These are phyloP conservation scores for Idaea aversata DNA, from an alignment of 2,888 invertebrate genomes.

Conservation along the genomic window DNA sequence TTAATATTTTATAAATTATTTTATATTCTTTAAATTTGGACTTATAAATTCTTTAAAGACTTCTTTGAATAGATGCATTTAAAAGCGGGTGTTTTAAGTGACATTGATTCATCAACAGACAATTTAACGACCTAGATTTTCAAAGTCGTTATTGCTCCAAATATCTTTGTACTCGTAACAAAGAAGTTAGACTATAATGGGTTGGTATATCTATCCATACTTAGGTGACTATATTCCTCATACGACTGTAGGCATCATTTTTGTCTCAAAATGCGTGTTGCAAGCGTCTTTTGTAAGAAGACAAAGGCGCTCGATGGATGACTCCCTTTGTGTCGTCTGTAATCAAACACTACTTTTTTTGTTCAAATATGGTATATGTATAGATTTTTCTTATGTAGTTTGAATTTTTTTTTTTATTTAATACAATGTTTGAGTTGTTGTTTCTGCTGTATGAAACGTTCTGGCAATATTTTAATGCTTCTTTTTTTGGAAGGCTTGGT, in stretches of 20 bases:
- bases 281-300: constrained; percentile 34
- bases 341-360: constrained; percentile 53
- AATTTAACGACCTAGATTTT: neutral
- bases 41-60: too few relatives aligned
- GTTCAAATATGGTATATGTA: constrained; percentile 31
- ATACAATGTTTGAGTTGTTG: neutral
- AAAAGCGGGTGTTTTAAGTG: too few relatives aligned
- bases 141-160: neutral
- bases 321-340: constrained; percentile 50
- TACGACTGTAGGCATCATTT: constrained; percentile 30
- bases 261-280: constrained; percentile 33
- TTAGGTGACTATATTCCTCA: neutral
- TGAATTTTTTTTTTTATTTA: neutral
- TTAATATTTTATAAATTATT: too few relatives aligned
- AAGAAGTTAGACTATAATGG: neutral
- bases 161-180: neutral
- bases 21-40: too few relatives aligned
- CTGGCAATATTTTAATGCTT: neutral
- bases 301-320: constrained; percentile 54
- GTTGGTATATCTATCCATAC: neutral
- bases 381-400: neutral
- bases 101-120: neutral
- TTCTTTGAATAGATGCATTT: too few relatives aligned
- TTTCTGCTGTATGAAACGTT: neutral
- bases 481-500: neutral